Percentiles rank a stretch among this genome's conserved stretches.
These are phyloP conservation scores for Halichoeres trimaculatus DNA, from an alignment of 2,113 vertebrate species.

Conservation along the genomic window DNA sequence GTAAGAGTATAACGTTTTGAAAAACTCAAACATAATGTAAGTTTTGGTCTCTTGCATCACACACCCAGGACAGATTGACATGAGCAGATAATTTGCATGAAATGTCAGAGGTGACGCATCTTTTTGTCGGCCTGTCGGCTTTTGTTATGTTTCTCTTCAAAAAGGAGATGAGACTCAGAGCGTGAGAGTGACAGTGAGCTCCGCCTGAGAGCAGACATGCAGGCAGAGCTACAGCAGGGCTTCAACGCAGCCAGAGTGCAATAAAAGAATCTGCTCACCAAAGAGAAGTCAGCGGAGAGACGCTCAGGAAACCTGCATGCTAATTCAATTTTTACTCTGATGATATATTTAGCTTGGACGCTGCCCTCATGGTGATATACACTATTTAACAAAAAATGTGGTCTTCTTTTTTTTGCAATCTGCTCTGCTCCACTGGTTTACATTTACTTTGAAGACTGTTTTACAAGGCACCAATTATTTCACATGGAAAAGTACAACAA, in stretches of 20 bases:
- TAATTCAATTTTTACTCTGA: constrained; percentile 43
- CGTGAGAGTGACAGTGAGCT: constrained; percentile 8
- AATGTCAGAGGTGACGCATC: constrained; percentile 35
- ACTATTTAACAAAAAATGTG: constrained; percentile 48
- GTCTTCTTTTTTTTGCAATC: constrained; percentile 26
- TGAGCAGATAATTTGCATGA: constrained; percentile 42
- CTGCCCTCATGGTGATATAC: constrained; percentile 25
- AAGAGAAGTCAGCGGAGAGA: too few species aligned
- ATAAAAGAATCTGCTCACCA: constrained; percentile 4
- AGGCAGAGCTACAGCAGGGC: neutral
- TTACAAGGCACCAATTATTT: constrained; percentile 9
- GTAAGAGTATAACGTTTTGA: neutral
- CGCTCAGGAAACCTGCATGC: constrained; percentile 27
- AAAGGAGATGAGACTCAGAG: constrained; percentile 33
- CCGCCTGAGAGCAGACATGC: constrained; percentile 4
- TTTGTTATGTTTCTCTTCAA: constrained; percentile 33
- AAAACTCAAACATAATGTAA: neutral
- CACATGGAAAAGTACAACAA: constrained; percentile 14
- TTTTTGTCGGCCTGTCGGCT: constrained; percentile 51
- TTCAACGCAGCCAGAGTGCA: neutral
- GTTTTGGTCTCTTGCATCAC: constrained; percentile 9
- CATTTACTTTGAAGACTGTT: constrained; percentile 11
- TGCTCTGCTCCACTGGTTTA: constrained; percentile 19
- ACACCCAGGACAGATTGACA: constrained; percentile 1
- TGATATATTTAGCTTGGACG: constrained; percentile 47